phyloP scores from a whole-genome alignment of 2,113 vertebrate species.

The Sardina pilchardus region DNA sequence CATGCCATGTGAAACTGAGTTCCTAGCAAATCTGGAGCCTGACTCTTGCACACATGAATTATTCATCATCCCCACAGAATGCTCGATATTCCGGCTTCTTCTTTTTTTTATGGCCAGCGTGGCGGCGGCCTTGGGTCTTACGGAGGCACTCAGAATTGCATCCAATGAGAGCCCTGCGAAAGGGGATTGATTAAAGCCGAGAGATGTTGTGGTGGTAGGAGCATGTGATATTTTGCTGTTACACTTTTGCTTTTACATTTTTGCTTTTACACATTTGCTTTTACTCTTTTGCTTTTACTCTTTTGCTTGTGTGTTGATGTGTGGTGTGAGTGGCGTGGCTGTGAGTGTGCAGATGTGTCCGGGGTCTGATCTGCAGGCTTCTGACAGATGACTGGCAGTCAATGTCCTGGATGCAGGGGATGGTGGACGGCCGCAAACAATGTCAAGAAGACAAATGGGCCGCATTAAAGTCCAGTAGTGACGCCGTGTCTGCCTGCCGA shows the following conservation, averaged over 20 bases:
- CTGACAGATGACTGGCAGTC: slow-evolving; percentile 32
- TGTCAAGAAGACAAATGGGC: slow-evolving; percentile 65
- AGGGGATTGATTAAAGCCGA: not conserved
- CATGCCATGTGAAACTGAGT: not conserved
- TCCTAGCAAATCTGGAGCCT: not conserved
- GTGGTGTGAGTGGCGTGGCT: not conserved
- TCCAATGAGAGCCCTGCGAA: not conserved
- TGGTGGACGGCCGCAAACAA: slow-evolving; percentile 46
- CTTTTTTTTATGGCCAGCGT: not conserved
- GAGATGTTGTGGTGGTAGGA: not conserved
- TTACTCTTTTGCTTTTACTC: too few species aligned
- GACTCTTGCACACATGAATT: not conserved
- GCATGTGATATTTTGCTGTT: not conserved
- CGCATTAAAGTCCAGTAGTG: slow-evolving; percentile 61
- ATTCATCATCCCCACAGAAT: not conserved
- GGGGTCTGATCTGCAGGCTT: not conserved
- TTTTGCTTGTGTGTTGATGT: not conserved
- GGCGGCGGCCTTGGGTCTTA: not conserved
- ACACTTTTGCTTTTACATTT: too few species aligned
- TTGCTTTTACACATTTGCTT: too few species aligned
- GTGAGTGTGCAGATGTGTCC: not conserved
- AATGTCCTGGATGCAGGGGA: slow-evolving; percentile 62
- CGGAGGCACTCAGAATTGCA: not conserved
- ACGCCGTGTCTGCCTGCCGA: slow-evolving; percentile 52
- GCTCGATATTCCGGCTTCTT: not conserved